A percentile compares a stretch with the other conserved stretches of the same genome.
phyloP scores from a whole-genome alignment of 2,888 invertebrate genomes.

The Agrilus mali region DNA sequence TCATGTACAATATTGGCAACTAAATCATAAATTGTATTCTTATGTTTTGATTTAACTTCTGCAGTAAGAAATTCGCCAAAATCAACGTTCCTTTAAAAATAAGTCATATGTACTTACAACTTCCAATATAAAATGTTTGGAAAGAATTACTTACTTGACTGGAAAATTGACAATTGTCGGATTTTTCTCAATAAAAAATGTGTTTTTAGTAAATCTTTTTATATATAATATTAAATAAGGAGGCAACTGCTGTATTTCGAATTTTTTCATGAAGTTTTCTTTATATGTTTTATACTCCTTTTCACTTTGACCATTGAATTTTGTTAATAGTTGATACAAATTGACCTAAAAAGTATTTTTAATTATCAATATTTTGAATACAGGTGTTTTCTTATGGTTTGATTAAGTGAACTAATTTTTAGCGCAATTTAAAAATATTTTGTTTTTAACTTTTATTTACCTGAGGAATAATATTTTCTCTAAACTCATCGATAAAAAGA shows the following conservation, averaged over 20 bases:
- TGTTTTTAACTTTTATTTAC: too few relatives aligned
- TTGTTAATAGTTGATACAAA: constrained; percentile 81
- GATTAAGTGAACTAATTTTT: too few relatives aligned
- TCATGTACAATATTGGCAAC: constrained; percentile 99
- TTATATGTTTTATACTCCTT: constrained; percentile 99
- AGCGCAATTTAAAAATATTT: too few relatives aligned
- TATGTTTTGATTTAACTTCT: constrained; percentile 64
- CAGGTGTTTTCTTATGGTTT: too few relatives aligned
- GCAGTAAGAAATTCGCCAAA: constrained; percentile 89
- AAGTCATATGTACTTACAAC: background rate
- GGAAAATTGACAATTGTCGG: constrained; percentile 99
- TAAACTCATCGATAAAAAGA: constrained; percentile 91
- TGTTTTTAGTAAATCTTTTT: constrained; percentile 97
- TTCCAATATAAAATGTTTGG: background rate
- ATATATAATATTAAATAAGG: constrained; percentile 93
- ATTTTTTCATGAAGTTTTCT: constrained; percentile 94
- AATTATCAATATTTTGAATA: too few relatives aligned
- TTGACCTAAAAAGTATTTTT: constrained; percentile 57
- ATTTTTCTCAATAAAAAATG: constrained; percentile 98
- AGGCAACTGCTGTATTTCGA: constrained; percentile 87
- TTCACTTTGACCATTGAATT: constrained; percentile 90
- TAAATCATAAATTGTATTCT: constrained; percentile 85
- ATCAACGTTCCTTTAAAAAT: constrained; percentile 74
- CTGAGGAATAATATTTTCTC: constrained; percentile 98
- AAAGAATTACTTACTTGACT: constrained; percentile 70